phyloP scores from a whole-genome alignment of 1,140 invertebrate genomes.

The Psix sp. region DNA sequence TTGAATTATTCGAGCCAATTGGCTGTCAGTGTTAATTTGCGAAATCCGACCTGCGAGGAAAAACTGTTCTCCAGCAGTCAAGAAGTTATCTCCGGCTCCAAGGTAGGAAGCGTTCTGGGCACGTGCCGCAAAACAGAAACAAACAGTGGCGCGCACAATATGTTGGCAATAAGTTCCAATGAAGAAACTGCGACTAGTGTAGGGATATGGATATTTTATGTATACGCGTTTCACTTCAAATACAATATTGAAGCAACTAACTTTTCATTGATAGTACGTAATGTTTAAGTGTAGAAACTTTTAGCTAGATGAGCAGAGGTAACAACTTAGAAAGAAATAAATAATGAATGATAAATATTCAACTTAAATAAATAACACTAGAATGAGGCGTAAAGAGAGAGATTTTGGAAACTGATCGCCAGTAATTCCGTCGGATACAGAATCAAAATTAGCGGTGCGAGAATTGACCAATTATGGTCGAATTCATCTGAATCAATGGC shows the following conservation, averaged over 20 bases:
- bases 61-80: slow-evolving; percentile 24
- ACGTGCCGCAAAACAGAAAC: slow-evolving; percentile 17
- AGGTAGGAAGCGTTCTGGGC: slow-evolving; percentile 29
- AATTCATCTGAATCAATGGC: not conserved
- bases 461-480: not conserved
- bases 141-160: slow-evolving; percentile 38
- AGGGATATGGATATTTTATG: slow-evolving; percentile 49
- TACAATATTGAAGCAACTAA: slow-evolving; percentile 50
- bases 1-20: too few species aligned
- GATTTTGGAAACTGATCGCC: slow-evolving; percentile 19
- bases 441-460: too few species aligned
- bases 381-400: slow-evolving; percentile 8
- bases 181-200: slow-evolving; percentile 39
- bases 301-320: slow-evolving; percentile 35
- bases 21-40: too few species aligned
- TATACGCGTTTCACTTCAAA: slow-evolving; percentile 53
- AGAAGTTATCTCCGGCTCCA: slow-evolving; percentile 17
- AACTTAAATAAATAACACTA: slow-evolving; percentile 33
- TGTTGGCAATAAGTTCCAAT: slow-evolving; percentile 59
- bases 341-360: slow-evolving; percentile 49
- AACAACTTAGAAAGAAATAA: slow-evolving; percentile 46
- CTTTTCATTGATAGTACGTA: slow-evolving; percentile 50
- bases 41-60: not conserved
- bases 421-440: too few species aligned
- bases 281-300: slow-evolving; percentile 43